Conservation (phyloP, 2,888 invertebrate species). For the Protodeltote pygarga region DNA sequence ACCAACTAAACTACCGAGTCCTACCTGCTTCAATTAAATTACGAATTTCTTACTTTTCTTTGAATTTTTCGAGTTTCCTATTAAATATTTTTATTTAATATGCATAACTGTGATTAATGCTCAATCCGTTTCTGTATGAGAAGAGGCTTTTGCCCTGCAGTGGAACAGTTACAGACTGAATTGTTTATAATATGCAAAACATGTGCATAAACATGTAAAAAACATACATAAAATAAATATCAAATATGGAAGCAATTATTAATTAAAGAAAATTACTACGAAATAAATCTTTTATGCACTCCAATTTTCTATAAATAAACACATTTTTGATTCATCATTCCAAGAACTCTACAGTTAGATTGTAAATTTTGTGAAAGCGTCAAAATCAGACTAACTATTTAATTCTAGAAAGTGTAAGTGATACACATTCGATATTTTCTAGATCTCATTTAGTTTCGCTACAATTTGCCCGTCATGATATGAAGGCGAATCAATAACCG, state of each 20-base stretch:
- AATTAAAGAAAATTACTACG: slow-evolving; percentile 16
- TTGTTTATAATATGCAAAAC: too few species aligned
- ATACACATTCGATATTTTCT: slow-evolving; percentile 27
- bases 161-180: too few species aligned
- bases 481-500: neutral
- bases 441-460: slow-evolving; percentile 5
- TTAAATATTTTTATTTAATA: too few species aligned
- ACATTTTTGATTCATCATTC: slow-evolving; percentile 13
- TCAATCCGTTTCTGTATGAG: too few species aligned
- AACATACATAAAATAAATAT: too few species aligned
- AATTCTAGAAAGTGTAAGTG: slow-evolving; percentile 42
- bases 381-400: slow-evolving; percentile 22
- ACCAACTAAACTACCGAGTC: too few species aligned
- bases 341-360: neutral
- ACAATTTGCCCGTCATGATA: slow-evolving; percentile 18
- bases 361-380: slow-evolving; percentile 31
- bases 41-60: too few species aligned
- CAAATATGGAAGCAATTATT: neutral
- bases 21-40: too few species aligned
- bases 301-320: neutral
- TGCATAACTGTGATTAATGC: too few species aligned
- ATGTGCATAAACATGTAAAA: too few species aligned
- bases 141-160: too few species aligned
- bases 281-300: neutral
- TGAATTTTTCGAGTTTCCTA: too few species aligned